Percentiles rank a stretch among this genome's conserved stretches.
These are phyloP conservation scores for Lepas anatifera DNA, from an alignment of 2,888 invertebrate genomes.

Conservation along the genomic window DNA sequence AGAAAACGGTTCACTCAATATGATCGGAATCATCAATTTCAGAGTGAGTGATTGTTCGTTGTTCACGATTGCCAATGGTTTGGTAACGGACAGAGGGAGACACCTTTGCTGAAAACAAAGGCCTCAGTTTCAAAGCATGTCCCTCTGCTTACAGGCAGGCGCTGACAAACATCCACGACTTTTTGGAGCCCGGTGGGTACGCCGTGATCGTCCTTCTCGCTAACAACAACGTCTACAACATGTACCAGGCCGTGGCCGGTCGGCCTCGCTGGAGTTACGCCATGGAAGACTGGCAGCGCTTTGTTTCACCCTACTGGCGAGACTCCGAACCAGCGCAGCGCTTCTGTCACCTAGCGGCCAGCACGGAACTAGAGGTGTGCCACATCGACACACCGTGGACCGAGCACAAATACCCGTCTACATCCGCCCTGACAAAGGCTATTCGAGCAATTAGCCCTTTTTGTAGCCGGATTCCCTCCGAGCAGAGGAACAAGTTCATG, in stretches of 20 bases:
- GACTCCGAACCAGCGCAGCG: neutral
- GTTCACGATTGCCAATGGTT: too few relatives aligned
- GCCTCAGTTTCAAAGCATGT: too few relatives aligned
- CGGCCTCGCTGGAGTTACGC: neutral
- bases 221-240: neutral
- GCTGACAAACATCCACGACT: neutral
- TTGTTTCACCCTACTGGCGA: neutral
- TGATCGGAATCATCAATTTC: too few relatives aligned
- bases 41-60: too few relatives aligned
- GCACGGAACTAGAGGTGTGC: neutral
- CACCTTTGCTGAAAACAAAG: too few relatives aligned
- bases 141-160: neutral
- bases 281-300: neutral
- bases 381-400: neutral
- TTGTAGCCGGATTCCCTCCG: neutral
- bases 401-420: neutral
- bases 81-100: too few relatives aligned
- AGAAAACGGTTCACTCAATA: too few relatives aligned
- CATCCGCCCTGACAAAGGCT: neutral
- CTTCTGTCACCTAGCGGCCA: neutral
- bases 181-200: neutral
- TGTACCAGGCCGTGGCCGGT: neutral
- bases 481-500: neutral
- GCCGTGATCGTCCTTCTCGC: neutral
- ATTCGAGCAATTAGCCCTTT: neutral